Percentiles rank a stretch among this genome's conserved stretches.
Evolutionary conservation across 35 echinoderm and acorn worm genomes (phyloP).

Genomic region (Ophiothrix spiculata): DNA sequence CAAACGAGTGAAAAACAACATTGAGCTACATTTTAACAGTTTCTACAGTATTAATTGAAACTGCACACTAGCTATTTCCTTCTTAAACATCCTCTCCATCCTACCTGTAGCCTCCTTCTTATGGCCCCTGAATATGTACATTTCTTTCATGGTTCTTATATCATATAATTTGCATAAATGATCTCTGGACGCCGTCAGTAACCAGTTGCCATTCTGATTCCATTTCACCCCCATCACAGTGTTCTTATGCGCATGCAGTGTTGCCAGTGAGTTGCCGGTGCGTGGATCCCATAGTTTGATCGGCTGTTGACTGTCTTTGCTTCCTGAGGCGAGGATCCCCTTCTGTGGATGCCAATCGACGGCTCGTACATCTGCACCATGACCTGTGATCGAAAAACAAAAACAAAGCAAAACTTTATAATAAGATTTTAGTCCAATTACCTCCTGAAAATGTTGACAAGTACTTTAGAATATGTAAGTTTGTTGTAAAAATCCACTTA

Average conservation of each 20-base stretch:
- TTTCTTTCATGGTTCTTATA: constrained; percentile 90
- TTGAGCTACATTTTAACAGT: too few relatives aligned
- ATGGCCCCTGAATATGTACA: constrained; percentile 88
- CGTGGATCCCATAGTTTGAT: constrained; percentile 90
- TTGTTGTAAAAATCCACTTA: too few relatives aligned
- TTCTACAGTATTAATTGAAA: too few relatives aligned
- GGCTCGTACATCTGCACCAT: constrained; percentile 91
- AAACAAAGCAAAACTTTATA: neutral
- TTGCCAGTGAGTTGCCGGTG: constrained; percentile 60
- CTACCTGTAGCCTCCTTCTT: constrained; percentile 99
- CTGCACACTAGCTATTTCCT: too few relatives aligned
- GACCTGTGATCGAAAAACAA: constrained; percentile 53
- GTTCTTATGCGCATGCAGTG: constrained; percentile 84
- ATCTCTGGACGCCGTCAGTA: constrained; percentile 89
- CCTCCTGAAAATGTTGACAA: too few relatives aligned
- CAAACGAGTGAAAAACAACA: too few relatives aligned
- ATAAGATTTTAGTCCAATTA: too few relatives aligned
- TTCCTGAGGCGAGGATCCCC: constrained; percentile 82
- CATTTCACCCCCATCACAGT: constrained; percentile 76
- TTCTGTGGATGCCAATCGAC: constrained; percentile 98
- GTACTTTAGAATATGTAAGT: too few relatives aligned
- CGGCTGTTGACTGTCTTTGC: constrained; percentile 98
- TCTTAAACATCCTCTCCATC: too few relatives aligned
- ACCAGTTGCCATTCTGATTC: constrained; percentile 95
- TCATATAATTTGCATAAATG: constrained; percentile 95